These are phyloP conservation scores for Macrochelys suwanniensis DNA, from an alignment of 2,797 vertebrate genomes.

Conservation along the genomic window DNA sequence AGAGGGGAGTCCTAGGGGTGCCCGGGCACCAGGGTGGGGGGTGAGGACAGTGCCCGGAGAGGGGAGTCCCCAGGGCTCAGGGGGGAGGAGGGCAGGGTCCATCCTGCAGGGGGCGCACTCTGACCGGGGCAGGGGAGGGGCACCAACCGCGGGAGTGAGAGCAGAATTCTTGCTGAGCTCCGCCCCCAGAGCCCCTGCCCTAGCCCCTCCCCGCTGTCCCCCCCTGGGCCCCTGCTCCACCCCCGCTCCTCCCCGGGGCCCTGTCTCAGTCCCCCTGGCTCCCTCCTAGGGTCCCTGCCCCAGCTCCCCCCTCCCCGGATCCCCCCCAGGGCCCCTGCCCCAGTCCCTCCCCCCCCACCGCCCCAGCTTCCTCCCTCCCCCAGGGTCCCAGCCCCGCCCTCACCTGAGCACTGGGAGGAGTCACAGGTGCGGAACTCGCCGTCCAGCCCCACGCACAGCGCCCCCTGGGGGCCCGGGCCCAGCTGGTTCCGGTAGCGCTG, in stretches of 20 bases:
- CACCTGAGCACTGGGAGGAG: slow-evolving; percentile 79
- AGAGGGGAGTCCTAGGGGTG: no score
- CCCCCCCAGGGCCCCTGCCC: no score
- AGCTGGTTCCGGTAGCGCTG: slow-evolving; percentile 87
- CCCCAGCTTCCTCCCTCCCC: neutral
- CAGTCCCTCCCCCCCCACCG: neutral
- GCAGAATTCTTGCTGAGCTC: no score
- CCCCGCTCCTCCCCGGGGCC: neutral
- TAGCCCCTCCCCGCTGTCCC: no score
- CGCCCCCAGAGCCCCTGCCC: neutral
- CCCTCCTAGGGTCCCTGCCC: neutral
- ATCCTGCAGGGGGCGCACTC: no score
- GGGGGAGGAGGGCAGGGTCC: no score
- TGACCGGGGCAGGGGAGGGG: neutral
- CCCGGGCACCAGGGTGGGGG: no score
- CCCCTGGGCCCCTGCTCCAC: no score
- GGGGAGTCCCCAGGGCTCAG: no score
- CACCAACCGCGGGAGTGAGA: neutral
- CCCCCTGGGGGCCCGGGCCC: slow-evolving; percentile 17
- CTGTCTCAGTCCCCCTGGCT: no score
- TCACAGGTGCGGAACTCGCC: slow-evolving; percentile 83
- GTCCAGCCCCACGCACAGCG: slow-evolving; percentile 83
- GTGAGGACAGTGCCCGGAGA: no score
- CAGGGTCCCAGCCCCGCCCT: neutral
- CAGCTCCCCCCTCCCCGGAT: no score